Evolutionary conservation across 2,113 vertebrate species (phyloP), one percentile per base, ranked within the genome.

Genomic region (Actinemys pallida): DNA sequence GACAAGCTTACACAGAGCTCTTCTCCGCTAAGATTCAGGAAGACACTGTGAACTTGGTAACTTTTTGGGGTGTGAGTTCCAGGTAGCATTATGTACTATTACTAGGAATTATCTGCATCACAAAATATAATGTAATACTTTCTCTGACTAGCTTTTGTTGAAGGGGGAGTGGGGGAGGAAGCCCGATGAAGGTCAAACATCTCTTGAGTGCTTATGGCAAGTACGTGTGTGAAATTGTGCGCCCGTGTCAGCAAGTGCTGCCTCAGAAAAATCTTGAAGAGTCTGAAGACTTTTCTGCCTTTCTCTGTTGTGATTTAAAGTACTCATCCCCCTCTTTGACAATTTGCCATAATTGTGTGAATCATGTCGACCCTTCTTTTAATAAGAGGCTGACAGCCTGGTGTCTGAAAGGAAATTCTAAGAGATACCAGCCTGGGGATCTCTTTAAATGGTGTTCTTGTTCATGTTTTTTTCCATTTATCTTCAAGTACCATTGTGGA

Each of bases 31-130:
- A 95, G 57, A 94, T 88, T 82, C 53, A 95, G 95, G 90, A 72
- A 96, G 94, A 95, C 84, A 90, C 49, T 92, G 52, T 88, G 90
- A 97, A 96, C 39, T 90, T 86, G 27, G 50, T 94, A 95, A 95
- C 75, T 96, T 96, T 90, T 65, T 96, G 79, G 76, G 81, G n/a
- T 81, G 3, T 83, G 29, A 90, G 39, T 90, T 96, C 84, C 92
- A 97, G 93, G 91, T 90, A 90, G 62, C 1, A 5, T 93, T 92
- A 89, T 50, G 2, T 93, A 82, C 69, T 95, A 83, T 86, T 90
- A 94, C 16, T 88, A 91, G 80, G 25, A 95, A 96, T 87, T 96
- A 87, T 50, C 72, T 91, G 35, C 75, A 84, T 92, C 42, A 89
- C n/a, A 76, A 95, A 95, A 42, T 39, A 76, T 90, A 93, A 84